These are phyloP conservation scores for Phyllostomus discolor DNA, from an alignment of 2,113 vertebrate species.

Conservation along the genomic window DNA sequence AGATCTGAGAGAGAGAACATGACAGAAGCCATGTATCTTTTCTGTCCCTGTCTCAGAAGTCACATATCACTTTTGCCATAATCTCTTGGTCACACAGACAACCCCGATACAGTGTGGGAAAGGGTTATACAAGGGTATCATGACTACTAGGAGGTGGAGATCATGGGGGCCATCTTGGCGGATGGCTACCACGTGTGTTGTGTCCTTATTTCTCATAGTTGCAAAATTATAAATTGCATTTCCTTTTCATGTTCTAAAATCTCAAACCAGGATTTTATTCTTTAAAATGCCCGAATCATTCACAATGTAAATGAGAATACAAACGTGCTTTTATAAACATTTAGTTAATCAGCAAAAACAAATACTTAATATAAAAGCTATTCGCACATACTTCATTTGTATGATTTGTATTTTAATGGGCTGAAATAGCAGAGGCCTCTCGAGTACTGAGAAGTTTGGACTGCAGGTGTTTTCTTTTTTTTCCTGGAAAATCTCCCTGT, in stretches of 20 bases:
- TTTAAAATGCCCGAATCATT: conserved; percentile 6
- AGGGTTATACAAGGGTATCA: not conserved
- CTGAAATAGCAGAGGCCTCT: not conserved
- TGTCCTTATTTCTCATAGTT: not conserved
- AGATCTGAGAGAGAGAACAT: conserved; percentile 12
- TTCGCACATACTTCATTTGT: conserved; percentile 1
- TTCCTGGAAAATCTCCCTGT: not conserved
- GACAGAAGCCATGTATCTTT: not conserved
- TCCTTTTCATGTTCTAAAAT: conserved; percentile 29
- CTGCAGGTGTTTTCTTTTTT: not conserved
- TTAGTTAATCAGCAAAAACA: conserved; percentile 27
- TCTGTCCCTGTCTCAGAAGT: not conserved
- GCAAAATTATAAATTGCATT: conserved; percentile 30
- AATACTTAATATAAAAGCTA: conserved; percentile 28
- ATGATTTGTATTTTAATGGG: not conserved
- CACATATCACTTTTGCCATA: not conserved
- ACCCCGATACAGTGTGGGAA: not conserved
- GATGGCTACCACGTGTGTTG: not conserved
- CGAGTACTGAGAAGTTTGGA: not conserved
- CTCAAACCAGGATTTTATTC: not conserved
- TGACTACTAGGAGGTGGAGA: not conserved
- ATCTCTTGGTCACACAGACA: not conserved
- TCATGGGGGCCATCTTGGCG: not conserved
- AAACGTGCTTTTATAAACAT: conserved; percentile 14
- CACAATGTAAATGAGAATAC: conserved; percentile 22